Evolutionary conservation across 2,797 vertebrate species (phyloP), one percentile per base, ranked within the genome.

Genomic region (Strix occidentalis): DNA sequence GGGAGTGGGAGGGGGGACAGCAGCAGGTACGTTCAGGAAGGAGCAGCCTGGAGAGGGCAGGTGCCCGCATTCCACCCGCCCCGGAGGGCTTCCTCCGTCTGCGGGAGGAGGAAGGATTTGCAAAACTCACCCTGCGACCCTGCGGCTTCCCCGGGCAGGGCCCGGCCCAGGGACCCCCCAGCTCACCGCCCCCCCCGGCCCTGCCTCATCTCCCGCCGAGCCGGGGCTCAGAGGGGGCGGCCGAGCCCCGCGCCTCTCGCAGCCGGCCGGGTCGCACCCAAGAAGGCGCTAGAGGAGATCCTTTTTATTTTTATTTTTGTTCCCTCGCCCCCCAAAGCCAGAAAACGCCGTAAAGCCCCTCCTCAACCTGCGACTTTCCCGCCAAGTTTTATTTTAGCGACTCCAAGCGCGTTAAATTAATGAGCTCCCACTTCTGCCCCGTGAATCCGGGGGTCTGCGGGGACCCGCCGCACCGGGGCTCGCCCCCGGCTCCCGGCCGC

Each of bases 361-460:
- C 25, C 41, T 23, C 50, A 60, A 31, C 12, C 60, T 12, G 43
- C 2, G 29, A 31, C 4, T 58, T 51, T 10, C 28, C 54, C 45
- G 15, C 46, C 56, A 4, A 58, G 9, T 35, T 70, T 93, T 54
- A 16, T 75, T 85, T 87, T 12, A 64, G 54, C 11, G 10, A 37
- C 58, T 72, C n/a, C 16, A 7, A 3, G 24, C 1, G 8, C 35
- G 24, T 51, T 31, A 11, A 72, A 72, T 11, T 33, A 37, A 65
- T 1, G 54, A 46, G 37, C 14, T 45, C 56, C 43, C 65, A 8
- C 16, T 57, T 35, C 63, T 60, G 33, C 11, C 13, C 26, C 24
- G 8, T 0, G 46, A 33, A 23, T 13, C 1, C n/a, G 7, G n/a
- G 61, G 56, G 6, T 16, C 69, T 14, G 57, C 15, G 37, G 64